Conservation (phyloP, 2,113 vertebrate species). For the Peucedramus taeniatus region DNA sequence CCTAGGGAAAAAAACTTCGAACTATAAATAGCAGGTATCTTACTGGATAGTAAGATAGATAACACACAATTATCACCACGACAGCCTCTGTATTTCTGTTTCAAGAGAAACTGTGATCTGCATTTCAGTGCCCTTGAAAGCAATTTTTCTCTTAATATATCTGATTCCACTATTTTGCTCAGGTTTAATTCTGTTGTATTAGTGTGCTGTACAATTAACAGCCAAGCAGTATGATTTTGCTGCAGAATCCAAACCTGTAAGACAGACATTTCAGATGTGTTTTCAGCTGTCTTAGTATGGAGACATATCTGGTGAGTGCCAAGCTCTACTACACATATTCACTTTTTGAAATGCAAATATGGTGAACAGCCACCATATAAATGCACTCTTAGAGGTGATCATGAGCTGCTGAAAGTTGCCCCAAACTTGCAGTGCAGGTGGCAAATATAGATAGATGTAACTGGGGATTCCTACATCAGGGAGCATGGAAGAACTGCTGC, state of each 20-base stretch:
- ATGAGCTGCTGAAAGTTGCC: not conserved
- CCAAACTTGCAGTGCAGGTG: not conserved
- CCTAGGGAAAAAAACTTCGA: accelerated
- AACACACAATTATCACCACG: not conserved
- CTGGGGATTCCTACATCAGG: not conserved
- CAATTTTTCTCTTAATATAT: not conserved
- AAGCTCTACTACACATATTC: not conserved
- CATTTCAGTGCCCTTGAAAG: not conserved
- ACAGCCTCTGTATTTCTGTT: not conserved
- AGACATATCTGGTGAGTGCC: not conserved
- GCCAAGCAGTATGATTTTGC: not conserved
- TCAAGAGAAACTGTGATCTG: not conserved
- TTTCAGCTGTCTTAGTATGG: not conserved
- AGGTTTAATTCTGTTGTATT: not conserved
- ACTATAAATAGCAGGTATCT: not conserved
- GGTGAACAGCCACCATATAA: not conserved
- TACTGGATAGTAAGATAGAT: not conserved
- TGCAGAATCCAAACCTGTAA: not conserved
- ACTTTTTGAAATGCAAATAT: not conserved
- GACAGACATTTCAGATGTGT: not conserved
- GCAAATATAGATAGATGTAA: not conserved
- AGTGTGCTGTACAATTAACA: not conserved
- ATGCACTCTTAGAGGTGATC: not conserved
- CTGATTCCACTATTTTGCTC: not conserved
- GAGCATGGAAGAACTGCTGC: not conserved